phyloP scores from a whole-genome alignment of 2,888 invertebrate species.

The Danaus chrysippus region DNA sequence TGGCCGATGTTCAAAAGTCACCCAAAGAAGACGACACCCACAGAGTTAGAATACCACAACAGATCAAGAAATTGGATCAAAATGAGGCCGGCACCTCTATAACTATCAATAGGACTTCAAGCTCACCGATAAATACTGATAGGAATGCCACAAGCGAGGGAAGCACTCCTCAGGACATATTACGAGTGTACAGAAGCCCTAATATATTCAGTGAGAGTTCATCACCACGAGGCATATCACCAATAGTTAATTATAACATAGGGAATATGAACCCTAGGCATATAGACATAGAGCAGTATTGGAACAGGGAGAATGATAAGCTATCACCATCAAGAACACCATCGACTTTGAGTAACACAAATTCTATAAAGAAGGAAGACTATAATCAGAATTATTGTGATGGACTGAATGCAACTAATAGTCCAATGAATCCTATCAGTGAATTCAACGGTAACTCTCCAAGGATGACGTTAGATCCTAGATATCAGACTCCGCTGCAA shows the following conservation, averaged over 20 bases:
- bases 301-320: slow-evolving; percentile 61
- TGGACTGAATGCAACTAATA: slow-evolving; percentile 56
- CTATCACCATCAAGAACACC: slow-evolving; percentile 57
- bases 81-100: slow-evolving; percentile 49
- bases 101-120: slow-evolving; percentile 55
- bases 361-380: slow-evolving; percentile 61
- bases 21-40: slow-evolving; percentile 50
- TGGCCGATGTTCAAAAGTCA: slow-evolving; percentile 57
- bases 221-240: slow-evolving; percentile 65
- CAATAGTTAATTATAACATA: slow-evolving; percentile 70
- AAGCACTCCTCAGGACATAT: slow-evolving; percentile 58
- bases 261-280: slow-evolving; percentile 77
- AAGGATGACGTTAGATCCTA: slow-evolving; percentile 49
- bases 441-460: slow-evolving; percentile 65
- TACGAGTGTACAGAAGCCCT: slow-evolving; percentile 59
- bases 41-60: slow-evolving; percentile 58
- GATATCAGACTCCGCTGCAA: slow-evolving; percentile 76
- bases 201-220: slow-evolving; percentile 69
- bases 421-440: slow-evolving; percentile 56
- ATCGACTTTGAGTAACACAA: slow-evolving; percentile 53
- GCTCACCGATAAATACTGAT: slow-evolving; percentile 55
- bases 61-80: slow-evolving; percentile 50
- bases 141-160: slow-evolving; percentile 45
- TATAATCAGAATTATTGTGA: slow-evolving; percentile 70
- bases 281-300: slow-evolving; percentile 66